These are phyloP conservation scores for Graphium colonna DNA, from an alignment of 2,888 invertebrate genomes.

Conservation along the genomic window DNA sequence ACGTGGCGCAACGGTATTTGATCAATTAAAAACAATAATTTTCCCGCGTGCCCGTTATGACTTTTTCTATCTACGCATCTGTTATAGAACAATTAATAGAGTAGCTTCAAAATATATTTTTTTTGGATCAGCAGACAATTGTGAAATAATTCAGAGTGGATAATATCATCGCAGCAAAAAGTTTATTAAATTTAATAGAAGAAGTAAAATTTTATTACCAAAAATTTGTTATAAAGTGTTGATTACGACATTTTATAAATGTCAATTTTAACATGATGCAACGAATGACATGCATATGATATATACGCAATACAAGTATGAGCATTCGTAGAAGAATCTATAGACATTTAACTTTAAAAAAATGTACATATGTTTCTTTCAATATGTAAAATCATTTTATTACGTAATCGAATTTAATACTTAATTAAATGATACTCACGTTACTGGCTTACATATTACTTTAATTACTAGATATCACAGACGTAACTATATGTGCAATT, in stretches of 20 bases:
- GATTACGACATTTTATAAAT: background rate
- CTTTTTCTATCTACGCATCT: background rate
- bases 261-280: background rate
- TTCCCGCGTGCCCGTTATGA: background rate
- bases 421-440: no score
- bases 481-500: no score
- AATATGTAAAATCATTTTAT: no score
- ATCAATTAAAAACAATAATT: conserved; percentile 3
- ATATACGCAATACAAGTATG: no score
- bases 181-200: background rate
- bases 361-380: no score
- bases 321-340: no score
- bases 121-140: background rate
- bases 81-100: background rate
- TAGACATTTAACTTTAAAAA: no score
- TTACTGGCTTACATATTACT: no score
- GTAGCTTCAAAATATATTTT: no score
- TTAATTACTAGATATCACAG: no score
- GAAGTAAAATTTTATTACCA: background rate
- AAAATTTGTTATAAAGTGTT: background rate
- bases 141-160: background rate
- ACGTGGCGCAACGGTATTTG: conserved; percentile 1
- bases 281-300: background rate
- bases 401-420: no score
- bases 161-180: background rate